These are phyloP conservation scores for Bujurquina vittata DNA, from an alignment of 2,113 vertebrate species.

Conservation along the genomic window DNA sequence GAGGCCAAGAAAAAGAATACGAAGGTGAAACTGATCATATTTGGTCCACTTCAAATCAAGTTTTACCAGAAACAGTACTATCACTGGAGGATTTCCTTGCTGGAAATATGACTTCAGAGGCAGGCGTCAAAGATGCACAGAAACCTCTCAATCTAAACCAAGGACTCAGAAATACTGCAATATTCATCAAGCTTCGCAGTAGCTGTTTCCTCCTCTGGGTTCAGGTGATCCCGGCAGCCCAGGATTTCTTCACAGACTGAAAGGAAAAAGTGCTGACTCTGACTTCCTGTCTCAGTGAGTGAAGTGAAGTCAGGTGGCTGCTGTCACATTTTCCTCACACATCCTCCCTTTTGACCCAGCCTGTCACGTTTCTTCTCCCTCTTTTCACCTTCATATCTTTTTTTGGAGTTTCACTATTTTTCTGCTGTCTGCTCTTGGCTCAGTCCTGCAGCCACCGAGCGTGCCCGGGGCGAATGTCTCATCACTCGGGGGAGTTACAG, in stretches of 20 bases:
- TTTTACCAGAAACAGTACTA: neutral
- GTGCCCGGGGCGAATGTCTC: neutral
- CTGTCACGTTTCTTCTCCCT: neutral
- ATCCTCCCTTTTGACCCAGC: neutral
- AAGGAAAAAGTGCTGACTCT: constrained; percentile 15
- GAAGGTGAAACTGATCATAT: fast-evolving
- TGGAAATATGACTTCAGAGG: too few species aligned
- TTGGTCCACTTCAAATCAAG: neutral
- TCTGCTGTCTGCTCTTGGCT: neutral
- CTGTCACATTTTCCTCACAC: neutral
- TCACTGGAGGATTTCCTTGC: too few species aligned
- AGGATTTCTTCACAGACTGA: neutral
- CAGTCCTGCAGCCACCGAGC: neutral
- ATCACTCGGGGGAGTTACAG: neutral
- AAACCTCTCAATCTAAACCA: neutral
- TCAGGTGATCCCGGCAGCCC: constrained; percentile 26
- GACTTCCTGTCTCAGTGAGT: neutral
- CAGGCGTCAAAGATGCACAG: neutral
- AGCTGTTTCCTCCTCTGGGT: neutral
- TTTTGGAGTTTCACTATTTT: neutral
- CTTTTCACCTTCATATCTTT: neutral
- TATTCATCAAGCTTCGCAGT: neutral
- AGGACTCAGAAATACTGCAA: neutral
- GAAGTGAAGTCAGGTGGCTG: neutral
- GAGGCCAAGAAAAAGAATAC: neutral